phyloP scores from a whole-genome alignment of 2,888 invertebrate species.

The Sycophila texana region DNA sequence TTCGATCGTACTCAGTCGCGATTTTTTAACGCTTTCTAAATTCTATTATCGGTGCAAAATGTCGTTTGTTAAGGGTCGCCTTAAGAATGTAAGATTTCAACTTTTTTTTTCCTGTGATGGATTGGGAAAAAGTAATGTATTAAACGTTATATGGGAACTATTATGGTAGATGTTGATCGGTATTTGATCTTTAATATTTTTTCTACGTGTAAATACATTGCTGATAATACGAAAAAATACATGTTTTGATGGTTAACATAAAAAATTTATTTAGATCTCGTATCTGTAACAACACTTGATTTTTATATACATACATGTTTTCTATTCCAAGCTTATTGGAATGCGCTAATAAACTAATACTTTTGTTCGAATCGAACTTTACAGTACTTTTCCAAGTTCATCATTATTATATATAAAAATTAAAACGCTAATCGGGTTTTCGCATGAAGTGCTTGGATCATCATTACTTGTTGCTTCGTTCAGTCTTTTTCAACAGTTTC shows the following conservation, averaged over 20 bases:
- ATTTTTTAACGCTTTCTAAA: slow-evolving; percentile 58
- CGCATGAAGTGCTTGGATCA: slow-evolving; percentile 38
- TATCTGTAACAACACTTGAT: slow-evolving; percentile 45
- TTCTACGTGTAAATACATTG: slow-evolving; percentile 58
- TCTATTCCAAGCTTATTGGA: slow-evolving; percentile 42
- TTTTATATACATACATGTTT: slow-evolving; percentile 50
- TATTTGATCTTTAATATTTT: slow-evolving; percentile 58
- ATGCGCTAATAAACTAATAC: slow-evolving; percentile 34
- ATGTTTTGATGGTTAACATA: slow-evolving; percentile 55
- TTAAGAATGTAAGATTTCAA: slow-evolving; percentile 52
- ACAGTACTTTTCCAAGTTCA: slow-evolving; percentile 55
- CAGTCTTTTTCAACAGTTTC: slow-evolving; percentile 33
- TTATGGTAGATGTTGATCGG: slow-evolving; percentile 56
- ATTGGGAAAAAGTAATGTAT: slow-evolving; percentile 55
- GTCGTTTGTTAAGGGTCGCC: slow-evolving; percentile 55
- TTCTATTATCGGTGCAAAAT: slow-evolving; percentile 56
- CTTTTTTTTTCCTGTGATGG: slow-evolving; percentile 55
- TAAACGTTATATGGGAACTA: slow-evolving; percentile 54
- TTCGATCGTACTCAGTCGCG: slow-evolving; percentile 58
- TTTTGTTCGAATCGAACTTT: slow-evolving; percentile 36
- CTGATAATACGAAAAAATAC: slow-evolving; percentile 54
- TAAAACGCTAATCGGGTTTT: slow-evolving; percentile 28
- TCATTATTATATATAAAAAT: slow-evolving; percentile 33
- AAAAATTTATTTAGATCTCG: slow-evolving; percentile 50
- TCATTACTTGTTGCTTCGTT: slow-evolving; percentile 40